These are phyloP conservation scores for Terrapene triunguis DNA, from an alignment of 2,113 vertebrate species.

Conservation along the genomic window DNA sequence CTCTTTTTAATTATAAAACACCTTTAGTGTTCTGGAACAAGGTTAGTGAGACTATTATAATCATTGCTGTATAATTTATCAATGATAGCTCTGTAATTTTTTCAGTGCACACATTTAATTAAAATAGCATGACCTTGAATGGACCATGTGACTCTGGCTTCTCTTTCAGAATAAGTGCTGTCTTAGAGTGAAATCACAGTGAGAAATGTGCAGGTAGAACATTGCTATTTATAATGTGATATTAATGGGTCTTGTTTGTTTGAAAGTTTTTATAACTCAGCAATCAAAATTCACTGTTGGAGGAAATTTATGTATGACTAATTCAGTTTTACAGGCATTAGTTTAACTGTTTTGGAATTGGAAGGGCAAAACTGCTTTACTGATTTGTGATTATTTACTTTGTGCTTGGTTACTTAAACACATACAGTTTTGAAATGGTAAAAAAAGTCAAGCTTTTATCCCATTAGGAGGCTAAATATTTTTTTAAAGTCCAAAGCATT, in stretches of 20 bases:
- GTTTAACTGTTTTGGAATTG: not conserved
- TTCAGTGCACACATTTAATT: constrained; percentile 13
- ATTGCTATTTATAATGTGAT: constrained; percentile 47
- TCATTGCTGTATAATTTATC: constrained; percentile 70
- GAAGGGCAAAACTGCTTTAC: not conserved
- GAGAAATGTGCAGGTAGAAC: constrained; percentile 51
- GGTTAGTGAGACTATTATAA: constrained; percentile 55
- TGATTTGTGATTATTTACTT: not conserved
- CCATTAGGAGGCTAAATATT: not conserved
- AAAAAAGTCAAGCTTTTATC: not conserved
- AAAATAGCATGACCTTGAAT: constrained; percentile 73
- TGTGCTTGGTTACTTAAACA: not conserved
- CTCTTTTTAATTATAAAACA: constrained; percentile 49
- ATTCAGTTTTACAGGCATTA: constrained; percentile 5
- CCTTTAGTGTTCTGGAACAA: constrained; percentile 56
- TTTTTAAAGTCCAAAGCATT: not conserved
- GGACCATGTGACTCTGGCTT: constrained; percentile 50
- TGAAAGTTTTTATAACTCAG: constrained; percentile 61
- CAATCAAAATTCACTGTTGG: constrained; percentile 56
- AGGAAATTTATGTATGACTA: constrained; percentile 30
- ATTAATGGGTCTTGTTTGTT: constrained; percentile 41
- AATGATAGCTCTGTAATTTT: constrained; percentile 29
- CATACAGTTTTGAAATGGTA: accelerated
- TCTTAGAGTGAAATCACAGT: constrained; percentile 61
- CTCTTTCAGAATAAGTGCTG: constrained; percentile 18